Evolutionary conservation across 1,140 invertebrate genomes (phyloP), one percentile per base, ranked within the genome.

Genomic region (Drosophila lacertosa): DNA sequence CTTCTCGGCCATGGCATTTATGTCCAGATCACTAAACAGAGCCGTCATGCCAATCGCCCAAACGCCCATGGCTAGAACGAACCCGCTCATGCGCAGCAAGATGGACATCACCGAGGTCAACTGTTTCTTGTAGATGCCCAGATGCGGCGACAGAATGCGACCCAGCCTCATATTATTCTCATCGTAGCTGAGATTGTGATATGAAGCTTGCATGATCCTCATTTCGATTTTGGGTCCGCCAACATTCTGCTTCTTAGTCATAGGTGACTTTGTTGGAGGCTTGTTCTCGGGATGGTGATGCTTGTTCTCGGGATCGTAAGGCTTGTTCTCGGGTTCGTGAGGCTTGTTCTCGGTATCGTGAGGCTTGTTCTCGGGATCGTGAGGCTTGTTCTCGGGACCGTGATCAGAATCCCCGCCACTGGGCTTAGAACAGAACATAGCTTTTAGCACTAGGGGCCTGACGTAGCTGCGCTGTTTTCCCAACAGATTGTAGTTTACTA

Each of bases 141-240:
- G 92, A 93, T 97, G 96, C 6, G 97, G 97, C 6, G 97, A 97
- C 80, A 97, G 80, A 0, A 95, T 96, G 54, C 97, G 92, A 45
- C 94, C 93, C 0, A 96, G 80, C 51, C 93, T 91, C 64, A 92
- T 92, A 91, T 97, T 97, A 69, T 93, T 94, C 18, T 95, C 93
- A 69, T 93, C 94, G 74, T 95, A 93, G 16, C 92, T 86, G 74
- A 94, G 10, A 11, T 39, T 44, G 0, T 48, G 40, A 1, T 45
- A 32, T 1, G 10, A 3, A 7, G 35, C 40, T 1, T 64, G 67
- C 3, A 86, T 33, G 0, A 84, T 24, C 4, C 64, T 62, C 7
- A 84, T 16, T 16, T 50, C 63, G 9, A 84, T 55, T 2, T 39
- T 55, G 1, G 66, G 18, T 1, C 62, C 22, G 4, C 15, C 6